Conservation (phyloP, 2,888 invertebrate species). For the Andricus quercusramuli region DNA sequence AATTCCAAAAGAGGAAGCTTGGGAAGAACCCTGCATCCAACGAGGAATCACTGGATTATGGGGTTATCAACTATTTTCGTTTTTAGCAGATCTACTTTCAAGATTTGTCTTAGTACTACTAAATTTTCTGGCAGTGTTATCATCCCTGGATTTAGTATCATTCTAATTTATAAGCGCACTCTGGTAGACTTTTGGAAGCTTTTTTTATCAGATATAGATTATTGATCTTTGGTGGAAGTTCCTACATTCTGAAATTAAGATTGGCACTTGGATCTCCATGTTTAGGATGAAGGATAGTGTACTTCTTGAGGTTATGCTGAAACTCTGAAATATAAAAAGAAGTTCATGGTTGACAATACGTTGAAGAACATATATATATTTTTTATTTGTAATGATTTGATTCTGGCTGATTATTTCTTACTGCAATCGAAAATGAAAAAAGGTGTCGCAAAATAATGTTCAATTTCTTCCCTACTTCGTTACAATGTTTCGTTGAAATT, state of each 20-base stretch:
- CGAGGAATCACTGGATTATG: not conserved
- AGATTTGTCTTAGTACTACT: not conserved
- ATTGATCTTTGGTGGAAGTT: conserved; percentile 24
- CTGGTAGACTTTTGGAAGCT: conserved; percentile 17
- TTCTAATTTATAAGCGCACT: conserved; percentile 19
- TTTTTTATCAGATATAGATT: not conserved
- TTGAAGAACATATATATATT: not conserved
- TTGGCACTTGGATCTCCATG: conserved; percentile 23
- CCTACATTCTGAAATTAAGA: conserved; percentile 9
- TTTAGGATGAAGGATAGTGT: not conserved
- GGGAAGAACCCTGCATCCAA: not conserved
- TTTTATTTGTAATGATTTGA: not conserved
- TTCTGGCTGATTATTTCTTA: not conserved
- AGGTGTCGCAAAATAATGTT: too few relatives aligned
- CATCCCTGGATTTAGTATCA: conserved; percentile 23
- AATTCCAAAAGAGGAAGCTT: not conserved
- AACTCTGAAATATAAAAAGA: conserved; percentile 9
- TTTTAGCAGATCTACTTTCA: not conserved
- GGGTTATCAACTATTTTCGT: conserved; percentile 13
- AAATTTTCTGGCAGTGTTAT: conserved; percentile 9
- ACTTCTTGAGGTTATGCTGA: not conserved
- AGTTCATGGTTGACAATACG: not conserved
- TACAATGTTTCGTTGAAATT: too few relatives aligned
- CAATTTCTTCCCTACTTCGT: too few relatives aligned
- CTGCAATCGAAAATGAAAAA: too few relatives aligned